These are phyloP conservation scores for Actenoides lindsayi DNA, from an alignment of 2,113 vertebrate genomes.

Conservation along the genomic window DNA sequence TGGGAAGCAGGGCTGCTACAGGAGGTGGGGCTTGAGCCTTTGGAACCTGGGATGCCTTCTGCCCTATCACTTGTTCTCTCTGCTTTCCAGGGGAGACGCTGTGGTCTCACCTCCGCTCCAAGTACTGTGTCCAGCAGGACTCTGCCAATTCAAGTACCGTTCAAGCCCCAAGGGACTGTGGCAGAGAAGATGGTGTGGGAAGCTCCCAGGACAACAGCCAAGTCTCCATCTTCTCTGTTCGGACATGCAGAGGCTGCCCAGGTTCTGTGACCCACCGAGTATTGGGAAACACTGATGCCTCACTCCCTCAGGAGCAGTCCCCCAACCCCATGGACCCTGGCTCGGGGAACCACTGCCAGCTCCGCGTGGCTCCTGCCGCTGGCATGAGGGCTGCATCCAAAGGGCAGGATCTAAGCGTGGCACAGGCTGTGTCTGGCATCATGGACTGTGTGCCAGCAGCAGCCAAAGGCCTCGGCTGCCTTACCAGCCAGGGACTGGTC, in stretches of 20 bases:
- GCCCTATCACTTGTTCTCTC: not conserved
- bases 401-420: not conserved
- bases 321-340: not conserved
- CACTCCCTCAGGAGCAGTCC: not conserved
- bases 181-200: not conserved
- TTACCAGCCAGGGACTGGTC: not conserved
- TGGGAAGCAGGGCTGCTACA: not conserved
- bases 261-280: not conserved
- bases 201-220: not conserved
- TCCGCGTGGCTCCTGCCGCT: not conserved
- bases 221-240: not conserved
- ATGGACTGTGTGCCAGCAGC: not conserved
- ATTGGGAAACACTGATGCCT: not conserved
- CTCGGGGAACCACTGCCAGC: not conserved
- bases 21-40: not conserved
- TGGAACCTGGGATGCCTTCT: not conserved
- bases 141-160: conserved; percentile 59
- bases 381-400: not conserved
- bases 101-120: conserved; percentile 86
- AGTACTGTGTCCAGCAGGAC: conserved; percentile 53
- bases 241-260: not conserved
- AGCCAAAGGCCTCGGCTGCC: not conserved
- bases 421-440: not conserved
- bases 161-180: conserved; percentile 31
- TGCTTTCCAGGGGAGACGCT: conserved; percentile 83